A percentile compares a stretch with the other conserved stretches of the same genome.
phyloP scores from a whole-genome alignment of 2,888 invertebrate genomes.

The Tenthredo notha region DNA sequence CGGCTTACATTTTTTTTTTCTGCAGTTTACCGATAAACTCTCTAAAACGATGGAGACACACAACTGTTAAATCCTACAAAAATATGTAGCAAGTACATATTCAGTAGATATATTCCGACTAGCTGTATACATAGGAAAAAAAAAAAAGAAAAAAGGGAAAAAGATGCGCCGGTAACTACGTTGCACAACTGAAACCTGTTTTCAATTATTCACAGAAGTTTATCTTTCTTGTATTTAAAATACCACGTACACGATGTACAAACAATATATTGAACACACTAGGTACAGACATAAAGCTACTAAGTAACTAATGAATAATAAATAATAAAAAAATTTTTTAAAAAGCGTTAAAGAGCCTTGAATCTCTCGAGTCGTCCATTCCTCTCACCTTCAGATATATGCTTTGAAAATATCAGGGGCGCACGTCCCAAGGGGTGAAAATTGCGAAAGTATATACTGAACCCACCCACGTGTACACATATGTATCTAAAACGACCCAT shows the following conservation, averaged over 20 bases:
- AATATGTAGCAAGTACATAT: background rate
- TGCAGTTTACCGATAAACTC: background rate
- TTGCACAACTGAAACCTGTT: conserved; percentile 45
- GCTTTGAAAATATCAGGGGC: background rate
- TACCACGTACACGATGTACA: background rate
- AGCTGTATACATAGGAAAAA: background rate
- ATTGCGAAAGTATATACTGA: background rate
- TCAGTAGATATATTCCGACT: background rate
- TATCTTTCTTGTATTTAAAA: conserved; percentile 19
- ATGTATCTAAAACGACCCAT: background rate
- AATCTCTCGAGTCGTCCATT: background rate
- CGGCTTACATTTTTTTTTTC: background rate
- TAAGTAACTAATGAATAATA: background rate
- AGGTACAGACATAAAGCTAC: background rate
- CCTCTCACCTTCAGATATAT: background rate
- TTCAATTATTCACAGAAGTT: conserved; percentile 39
- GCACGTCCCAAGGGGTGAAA: conserved; percentile 30
- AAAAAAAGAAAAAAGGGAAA: too few relatives aligned
- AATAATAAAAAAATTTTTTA: background rate
- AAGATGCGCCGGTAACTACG: background rate
- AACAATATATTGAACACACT: background rate
- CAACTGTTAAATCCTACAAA: background rate
- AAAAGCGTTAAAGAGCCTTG: conserved; percentile 6
- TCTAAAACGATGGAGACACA: background rate
- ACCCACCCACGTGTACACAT: background rate